Percentiles rank a stretch among this genome's conserved stretches.
These are phyloP conservation scores for Aix galericulata DNA, from an alignment of 2,113 vertebrate species.

Conservation along the genomic window DNA sequence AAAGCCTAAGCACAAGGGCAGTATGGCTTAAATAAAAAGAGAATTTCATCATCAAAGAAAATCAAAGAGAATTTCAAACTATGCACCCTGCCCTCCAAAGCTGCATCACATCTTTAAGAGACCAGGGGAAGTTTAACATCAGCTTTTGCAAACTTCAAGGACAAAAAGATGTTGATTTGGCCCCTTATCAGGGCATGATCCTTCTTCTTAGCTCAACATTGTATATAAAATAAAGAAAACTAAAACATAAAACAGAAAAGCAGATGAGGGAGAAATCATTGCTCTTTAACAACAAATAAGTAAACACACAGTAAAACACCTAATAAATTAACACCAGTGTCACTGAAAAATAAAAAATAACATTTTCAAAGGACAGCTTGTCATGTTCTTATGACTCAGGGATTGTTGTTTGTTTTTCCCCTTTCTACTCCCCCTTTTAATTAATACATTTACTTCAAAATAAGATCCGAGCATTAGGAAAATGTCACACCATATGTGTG, in stretches of 20 bases:
- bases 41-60: conserved; percentile 31
- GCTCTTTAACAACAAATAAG: conserved; percentile 43
- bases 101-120: not conserved
- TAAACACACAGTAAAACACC: not conserved
- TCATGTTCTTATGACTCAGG: conserved; percentile 63
- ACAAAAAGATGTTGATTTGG: conserved; percentile 26
- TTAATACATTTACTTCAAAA: conserved; percentile 71
- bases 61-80: conserved; percentile 53
- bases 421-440: conserved; percentile 52
- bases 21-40: not conserved
- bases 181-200: not conserved
- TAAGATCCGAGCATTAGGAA: conserved; percentile 66
- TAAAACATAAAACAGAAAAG: conserved; percentile 12
- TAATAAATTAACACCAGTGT: conserved; percentile 46
- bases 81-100: not conserved
- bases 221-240: conserved; percentile 21
- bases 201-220: conserved; percentile 11
- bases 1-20: not conserved
- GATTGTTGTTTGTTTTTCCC: conserved; percentile 54
- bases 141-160: conserved; percentile 8
- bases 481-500: conserved; percentile 75
- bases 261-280: not conserved
- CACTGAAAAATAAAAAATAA: conserved; percentile 61
- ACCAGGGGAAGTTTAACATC: not conserved
- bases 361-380: conserved; percentile 61